Percentiles rank a stretch among this genome's conserved stretches.
Conservation (phyloP, 2,888 invertebrate species). For the Deilephila porcellus region DNA sequence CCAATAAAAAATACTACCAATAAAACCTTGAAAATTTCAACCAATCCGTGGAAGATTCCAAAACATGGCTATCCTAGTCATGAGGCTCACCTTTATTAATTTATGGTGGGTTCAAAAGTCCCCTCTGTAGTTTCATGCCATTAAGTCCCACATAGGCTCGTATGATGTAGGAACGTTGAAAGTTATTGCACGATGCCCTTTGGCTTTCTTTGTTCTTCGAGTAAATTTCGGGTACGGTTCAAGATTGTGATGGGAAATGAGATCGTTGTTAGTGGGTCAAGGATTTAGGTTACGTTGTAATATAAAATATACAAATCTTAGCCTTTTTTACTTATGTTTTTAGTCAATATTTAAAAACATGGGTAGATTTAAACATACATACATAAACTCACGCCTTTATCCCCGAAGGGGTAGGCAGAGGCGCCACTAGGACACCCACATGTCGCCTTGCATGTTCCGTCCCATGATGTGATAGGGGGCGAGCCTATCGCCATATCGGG, state of each 20-base stretch:
- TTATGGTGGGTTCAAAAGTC: slow-evolving; percentile 49
- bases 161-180: slow-evolving; percentile 13
- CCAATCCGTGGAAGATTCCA: background rate
- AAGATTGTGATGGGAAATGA: slow-evolving; percentile 1
- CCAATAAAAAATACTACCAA: too few relatives aligned
- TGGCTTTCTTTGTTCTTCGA: slow-evolving; percentile 3
- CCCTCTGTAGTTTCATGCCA: slow-evolving; percentile 50
- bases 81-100: slow-evolving; percentile 45
- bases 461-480: too few relatives aligned
- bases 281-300: background rate
- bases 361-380: too few relatives aligned
- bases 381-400: too few relatives aligned
- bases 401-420: too few relatives aligned
- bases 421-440: too few relatives aligned
- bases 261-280: background rate
- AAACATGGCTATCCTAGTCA: background rate
- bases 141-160: slow-evolving; percentile 46
- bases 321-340: too few relatives aligned
- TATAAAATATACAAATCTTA: too few relatives aligned
- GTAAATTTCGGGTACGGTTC: slow-evolving; percentile 14
- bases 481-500: too few relatives aligned
- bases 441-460: too few relatives aligned
- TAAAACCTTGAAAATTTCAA: background rate
- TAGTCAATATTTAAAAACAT: too few relatives aligned
- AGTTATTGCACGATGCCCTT: slow-evolving; percentile 7